phyloP scores from a whole-genome alignment of 2,888 invertebrate species.

The Pyrochroa serraticornis region DNA sequence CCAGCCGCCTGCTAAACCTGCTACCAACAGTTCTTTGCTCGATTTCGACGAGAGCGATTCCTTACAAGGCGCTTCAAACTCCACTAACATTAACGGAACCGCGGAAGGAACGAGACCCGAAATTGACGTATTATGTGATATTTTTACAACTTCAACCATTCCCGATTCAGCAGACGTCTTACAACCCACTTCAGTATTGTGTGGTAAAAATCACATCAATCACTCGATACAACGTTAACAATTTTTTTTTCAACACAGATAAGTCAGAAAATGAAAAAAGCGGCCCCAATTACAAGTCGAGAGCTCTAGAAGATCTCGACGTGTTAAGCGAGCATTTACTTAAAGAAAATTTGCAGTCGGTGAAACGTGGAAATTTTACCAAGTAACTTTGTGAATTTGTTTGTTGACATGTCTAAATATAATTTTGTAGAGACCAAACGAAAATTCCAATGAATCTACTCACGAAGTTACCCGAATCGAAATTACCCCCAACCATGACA shows the following conservation, averaged over 20 bases:
- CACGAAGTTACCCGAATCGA: constrained; percentile 50
- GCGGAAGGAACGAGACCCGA: constrained; percentile 41
- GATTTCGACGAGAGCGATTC: constrained; percentile 55
- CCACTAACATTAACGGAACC: constrained; percentile 28
- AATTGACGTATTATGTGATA: constrained; percentile 61
- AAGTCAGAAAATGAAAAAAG: constrained; percentile 33
- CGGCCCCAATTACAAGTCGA: constrained; percentile 53
- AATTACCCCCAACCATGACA: constrained; percentile 27
- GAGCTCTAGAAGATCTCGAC: constrained; percentile 78
- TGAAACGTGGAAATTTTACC: constrained; percentile 56
- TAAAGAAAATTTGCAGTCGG: constrained; percentile 67
- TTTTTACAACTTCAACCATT: constrained; percentile 57
- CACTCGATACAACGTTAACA: not conserved
- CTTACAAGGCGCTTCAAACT: constrained; percentile 1
- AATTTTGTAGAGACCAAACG: constrained; percentile 61
- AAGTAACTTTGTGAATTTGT: constrained; percentile 48
- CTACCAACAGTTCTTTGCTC: constrained; percentile 53
- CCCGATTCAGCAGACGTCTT: constrained; percentile 49
- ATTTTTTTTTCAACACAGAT: constrained; percentile 21
- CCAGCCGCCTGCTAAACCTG: constrained; percentile 25
- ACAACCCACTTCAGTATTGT: constrained; percentile 47
- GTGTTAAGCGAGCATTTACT: constrained; percentile 80
- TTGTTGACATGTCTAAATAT: not conserved
- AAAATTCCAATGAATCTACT: constrained; percentile 72
- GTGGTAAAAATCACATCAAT: constrained; percentile 26